phyloP scores from a whole-genome alignment of 2,797 vertebrate genomes.

The Sebastes iracundus region DNA sequence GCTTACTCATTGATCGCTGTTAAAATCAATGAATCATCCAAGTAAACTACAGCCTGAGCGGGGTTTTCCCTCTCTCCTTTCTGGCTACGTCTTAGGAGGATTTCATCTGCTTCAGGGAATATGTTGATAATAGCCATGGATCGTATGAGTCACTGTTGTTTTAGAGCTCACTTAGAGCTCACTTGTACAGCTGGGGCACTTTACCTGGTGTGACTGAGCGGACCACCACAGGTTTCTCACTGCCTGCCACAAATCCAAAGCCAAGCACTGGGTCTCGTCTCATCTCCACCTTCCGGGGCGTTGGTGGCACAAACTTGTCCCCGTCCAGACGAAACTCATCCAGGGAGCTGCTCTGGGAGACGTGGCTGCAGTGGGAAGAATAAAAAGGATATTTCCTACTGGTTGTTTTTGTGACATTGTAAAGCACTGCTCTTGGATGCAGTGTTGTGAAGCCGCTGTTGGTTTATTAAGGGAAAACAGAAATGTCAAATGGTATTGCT shows the following conservation, averaged over 20 bases:
- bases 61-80: constrained; percentile 25
- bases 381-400: not conserved
- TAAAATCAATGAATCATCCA: constrained; percentile 65
- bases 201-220: constrained; percentile 98
- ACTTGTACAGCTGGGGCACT: constrained; percentile 10
- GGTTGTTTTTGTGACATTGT: not conserved
- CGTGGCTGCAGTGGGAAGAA: constrained; percentile 82
- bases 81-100: constrained; percentile 32
- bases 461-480: not conserved
- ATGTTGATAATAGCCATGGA: constrained; percentile 24
- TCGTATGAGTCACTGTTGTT: constrained; percentile 48
- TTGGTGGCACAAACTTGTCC: constrained; percentile 91
- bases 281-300: constrained; percentile 97
- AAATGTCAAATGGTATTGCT: not conserved
- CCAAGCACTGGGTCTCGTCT: constrained; percentile 97
- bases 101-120: constrained; percentile 23
- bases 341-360: constrained; percentile 92
- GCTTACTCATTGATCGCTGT: constrained; percentile 49
- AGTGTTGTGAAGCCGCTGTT: not conserved
- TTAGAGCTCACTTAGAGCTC: constrained; percentile 14
- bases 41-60: constrained; percentile 18
- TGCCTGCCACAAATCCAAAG: constrained; percentile 98
- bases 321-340: constrained; percentile 94
- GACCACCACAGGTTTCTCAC: constrained; percentile 98
- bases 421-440: not conserved